Evolutionary conservation across 2,888 invertebrate species (phyloP).

Genomic region (Nomada fucata): DNA sequence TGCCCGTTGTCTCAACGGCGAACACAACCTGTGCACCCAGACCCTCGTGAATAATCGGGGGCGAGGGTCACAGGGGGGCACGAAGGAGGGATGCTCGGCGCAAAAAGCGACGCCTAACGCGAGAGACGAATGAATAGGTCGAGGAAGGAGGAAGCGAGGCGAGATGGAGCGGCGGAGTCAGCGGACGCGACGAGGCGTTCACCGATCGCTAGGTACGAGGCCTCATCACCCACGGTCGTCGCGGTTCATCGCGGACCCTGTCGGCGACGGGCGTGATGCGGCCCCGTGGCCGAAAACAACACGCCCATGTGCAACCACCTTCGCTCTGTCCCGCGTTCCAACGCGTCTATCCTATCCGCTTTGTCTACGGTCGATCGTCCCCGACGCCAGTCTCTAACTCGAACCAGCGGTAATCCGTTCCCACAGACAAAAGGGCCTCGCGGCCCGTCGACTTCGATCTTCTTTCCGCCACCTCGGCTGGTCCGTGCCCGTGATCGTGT

Average conservation of each 20-base stretch:
- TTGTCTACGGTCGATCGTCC: conserved; percentile 1
- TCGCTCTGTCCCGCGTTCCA: conserved; percentile 19
- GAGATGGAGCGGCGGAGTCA: conserved; percentile 63
- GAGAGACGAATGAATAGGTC: conserved; percentile 45
- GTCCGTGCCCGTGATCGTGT: conserved; percentile 73
- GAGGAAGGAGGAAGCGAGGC: conserved; percentile 59
- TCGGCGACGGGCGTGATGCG: conserved; percentile 77
- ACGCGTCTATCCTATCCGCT: neutral
- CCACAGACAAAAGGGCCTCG: conserved; percentile 82
- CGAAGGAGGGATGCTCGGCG: neutral
- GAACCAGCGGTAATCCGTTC: conserved; percentile 77
- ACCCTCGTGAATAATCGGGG: neutral
- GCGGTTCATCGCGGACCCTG: conserved; percentile 68
- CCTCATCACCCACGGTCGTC: conserved; percentile 77
- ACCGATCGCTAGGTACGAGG: conserved; percentile 76
- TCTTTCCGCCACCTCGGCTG: conserved; percentile 70
- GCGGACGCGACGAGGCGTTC: conserved; percentile 77
- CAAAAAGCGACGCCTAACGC: conserved; percentile 32
- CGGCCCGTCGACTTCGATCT: conserved; percentile 81
- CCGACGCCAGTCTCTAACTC: conserved; percentile 13
- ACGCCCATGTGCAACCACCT: conserved; percentile 61
- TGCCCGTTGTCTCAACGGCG: too few species aligned
- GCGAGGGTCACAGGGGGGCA: too few species aligned
- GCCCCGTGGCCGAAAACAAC: conserved; percentile 75
- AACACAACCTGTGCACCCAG: too few species aligned